A percentile compares a stretch with the other conserved stretches of the same genome.
phyloP scores from a whole-genome alignment of 2,888 invertebrate species.

The Archaeoteleia sp. region DNA sequence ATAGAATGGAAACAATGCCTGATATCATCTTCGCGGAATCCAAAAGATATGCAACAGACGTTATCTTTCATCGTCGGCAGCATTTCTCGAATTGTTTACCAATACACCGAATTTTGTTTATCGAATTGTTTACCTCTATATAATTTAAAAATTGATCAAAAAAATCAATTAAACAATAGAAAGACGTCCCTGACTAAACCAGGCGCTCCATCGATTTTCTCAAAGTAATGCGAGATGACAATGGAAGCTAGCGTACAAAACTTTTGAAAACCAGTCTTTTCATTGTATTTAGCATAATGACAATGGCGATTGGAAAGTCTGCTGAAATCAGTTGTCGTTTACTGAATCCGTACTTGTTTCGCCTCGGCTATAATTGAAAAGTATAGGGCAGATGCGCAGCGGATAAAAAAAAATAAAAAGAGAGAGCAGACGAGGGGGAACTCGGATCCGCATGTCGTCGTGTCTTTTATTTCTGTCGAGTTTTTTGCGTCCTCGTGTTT shows the following conservation, averaged over 20 bases:
- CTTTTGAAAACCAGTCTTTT: not conserved
- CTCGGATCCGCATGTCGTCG: constrained; percentile 4
- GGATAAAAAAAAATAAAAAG: not conserved
- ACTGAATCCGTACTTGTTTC: constrained; percentile 9
- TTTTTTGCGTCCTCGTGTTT: constrained; percentile 24
- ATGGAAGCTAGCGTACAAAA: no score
- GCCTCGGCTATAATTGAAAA: constrained; percentile 10
- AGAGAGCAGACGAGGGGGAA: not conserved
- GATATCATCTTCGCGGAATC: constrained; percentile 39
- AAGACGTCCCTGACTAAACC: no score
- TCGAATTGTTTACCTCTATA: no score
- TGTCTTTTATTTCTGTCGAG: constrained; percentile 24
- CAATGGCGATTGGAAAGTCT: constrained; percentile 1
- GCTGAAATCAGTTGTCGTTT: constrained; percentile 8
- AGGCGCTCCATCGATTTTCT: no score
- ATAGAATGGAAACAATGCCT: constrained; percentile 40
- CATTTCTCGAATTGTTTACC: no score
- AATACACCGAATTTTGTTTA: no score
- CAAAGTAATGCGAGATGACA: no score
- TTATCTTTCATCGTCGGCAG: no score
- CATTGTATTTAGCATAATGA: not conserved
- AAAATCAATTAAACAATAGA: no score
- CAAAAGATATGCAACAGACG: constrained; percentile 35
- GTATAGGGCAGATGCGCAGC: not conserved
- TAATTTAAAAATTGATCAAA: no score